These are phyloP conservation scores for Thunnus thynnus DNA, from an alignment of 2,113 vertebrate species.

Conservation along the genomic window DNA sequence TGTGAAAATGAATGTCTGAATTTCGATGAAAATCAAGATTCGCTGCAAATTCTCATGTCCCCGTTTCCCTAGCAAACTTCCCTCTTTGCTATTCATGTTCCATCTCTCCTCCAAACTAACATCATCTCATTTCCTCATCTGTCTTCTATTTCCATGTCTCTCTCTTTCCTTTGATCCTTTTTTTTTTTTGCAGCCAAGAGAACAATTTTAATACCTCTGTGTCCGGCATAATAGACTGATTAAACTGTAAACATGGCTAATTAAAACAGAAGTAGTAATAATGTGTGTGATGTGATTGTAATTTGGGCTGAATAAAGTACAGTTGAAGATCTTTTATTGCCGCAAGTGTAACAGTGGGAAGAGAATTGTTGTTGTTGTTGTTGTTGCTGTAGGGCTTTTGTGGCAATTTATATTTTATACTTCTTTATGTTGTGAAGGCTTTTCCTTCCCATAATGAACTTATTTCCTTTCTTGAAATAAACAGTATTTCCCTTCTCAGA, in stretches of 20 bases:
- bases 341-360: not conserved
- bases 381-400: not conserved
- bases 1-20: slow-evolving; percentile 11
- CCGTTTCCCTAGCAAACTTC: not conserved
- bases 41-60: not conserved
- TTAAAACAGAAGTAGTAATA: slow-evolving; percentile 1
- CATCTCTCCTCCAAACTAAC: not conserved
- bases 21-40: slow-evolving; percentile 8
- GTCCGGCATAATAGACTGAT: not conserved
- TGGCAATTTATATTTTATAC: not conserved
- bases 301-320: not conserved
- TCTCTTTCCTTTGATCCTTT: not conserved
- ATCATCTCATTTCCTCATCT: slow-evolving; percentile 28
- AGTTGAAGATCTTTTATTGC: not conserved
- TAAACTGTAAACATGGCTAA: not conserved
- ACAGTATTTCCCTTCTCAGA: slow-evolving; percentile 14
- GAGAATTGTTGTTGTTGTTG: not conserved
- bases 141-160: slow-evolving; percentile 7
- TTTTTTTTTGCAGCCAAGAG: not conserved
- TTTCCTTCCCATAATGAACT: slow-evolving; percentile 18
- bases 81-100: not conserved
- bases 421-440: not conserved
- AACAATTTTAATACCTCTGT: not conserved
- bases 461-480: slow-evolving; percentile 19
- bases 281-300: not conserved